phyloP scores from a whole-genome alignment of 2,113 vertebrate genomes.

The Plecotus auritus region DNA sequence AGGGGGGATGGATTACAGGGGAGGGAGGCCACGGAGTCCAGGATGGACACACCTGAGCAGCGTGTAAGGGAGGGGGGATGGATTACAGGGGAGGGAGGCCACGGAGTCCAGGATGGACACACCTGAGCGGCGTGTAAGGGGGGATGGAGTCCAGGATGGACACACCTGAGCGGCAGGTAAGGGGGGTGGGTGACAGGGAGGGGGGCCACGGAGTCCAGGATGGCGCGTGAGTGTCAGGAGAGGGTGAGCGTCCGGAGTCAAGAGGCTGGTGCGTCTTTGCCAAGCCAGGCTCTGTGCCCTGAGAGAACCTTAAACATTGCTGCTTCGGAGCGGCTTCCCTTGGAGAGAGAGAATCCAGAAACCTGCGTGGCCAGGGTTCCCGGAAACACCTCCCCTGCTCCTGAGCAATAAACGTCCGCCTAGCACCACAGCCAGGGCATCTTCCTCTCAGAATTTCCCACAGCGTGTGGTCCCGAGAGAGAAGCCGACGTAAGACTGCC shows the following conservation, averaged over 20 bases:
- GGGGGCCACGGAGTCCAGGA: background rate
- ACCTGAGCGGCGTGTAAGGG: no score
- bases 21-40: no score
- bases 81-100: no score
- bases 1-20: no score
- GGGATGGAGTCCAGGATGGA: no score
- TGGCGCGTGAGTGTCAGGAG: background rate
- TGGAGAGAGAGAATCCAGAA: background rate
- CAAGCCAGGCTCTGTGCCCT: background rate
- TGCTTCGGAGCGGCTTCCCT: background rate
- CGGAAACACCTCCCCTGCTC: background rate
- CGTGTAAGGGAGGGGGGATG: no score
- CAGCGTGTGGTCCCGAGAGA: background rate
- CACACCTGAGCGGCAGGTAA: no score
- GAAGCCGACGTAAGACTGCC: no score
- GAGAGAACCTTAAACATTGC: background rate
- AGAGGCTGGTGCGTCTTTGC: background rate
- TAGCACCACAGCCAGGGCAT: background rate
- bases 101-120: no score
- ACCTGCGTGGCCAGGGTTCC: background rate
- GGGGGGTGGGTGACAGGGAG: no score
- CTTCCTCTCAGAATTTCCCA: slow-evolving; percentile 16
- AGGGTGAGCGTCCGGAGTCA: background rate
- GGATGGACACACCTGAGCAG: no score
- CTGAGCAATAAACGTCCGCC: background rate